phyloP scores from a whole-genome alignment of 1,140 invertebrate genomes.

The Zaprionus inermis region DNA sequence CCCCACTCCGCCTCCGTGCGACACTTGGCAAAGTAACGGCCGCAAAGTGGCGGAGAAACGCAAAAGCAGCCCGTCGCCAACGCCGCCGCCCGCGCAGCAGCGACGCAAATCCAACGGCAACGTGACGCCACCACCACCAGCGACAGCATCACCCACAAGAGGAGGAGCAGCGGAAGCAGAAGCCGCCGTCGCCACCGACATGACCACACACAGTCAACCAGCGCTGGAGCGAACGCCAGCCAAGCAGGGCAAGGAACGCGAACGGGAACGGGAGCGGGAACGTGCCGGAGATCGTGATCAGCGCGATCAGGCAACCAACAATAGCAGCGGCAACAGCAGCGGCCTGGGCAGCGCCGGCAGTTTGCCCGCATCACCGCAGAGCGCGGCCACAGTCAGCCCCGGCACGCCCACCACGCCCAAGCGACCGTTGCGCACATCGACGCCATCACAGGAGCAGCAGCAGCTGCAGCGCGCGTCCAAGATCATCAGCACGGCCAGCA shows the following conservation, averaged over 20 bases:
- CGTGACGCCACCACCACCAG: conserved; percentile 18
- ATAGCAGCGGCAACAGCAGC: conserved; percentile 59
- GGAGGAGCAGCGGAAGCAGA: neutral
- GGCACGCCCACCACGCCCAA: conserved; percentile 62
- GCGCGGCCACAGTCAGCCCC: conserved; percentile 57
- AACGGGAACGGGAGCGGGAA: conserved; percentile 43
- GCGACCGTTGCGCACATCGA: conserved; percentile 69
- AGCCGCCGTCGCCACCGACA: conserved; percentile 40
- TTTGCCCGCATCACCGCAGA: conserved; percentile 71
- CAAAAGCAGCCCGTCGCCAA: conserved; percentile 70
- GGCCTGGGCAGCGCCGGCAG: conserved; percentile 66
- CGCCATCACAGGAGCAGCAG: conserved; percentile 56
- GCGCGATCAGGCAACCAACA: conserved; percentile 26
- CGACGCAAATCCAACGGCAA: conserved; percentile 56
- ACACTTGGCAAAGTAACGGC: conserved; percentile 33
- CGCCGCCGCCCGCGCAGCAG: conserved; percentile 65
- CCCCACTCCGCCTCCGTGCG: too few relatives aligned
- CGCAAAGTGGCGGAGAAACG: conserved; percentile 84
- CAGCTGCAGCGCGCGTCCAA: conserved; percentile 34
- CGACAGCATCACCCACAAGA: conserved; percentile 10
- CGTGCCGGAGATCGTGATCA: conserved; percentile 13
- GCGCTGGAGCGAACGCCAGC: conserved; percentile 57
- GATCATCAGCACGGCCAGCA: conserved; percentile 66
- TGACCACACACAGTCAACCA: conserved; percentile 55
- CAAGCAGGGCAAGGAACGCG: conserved; percentile 43